Evolutionary conservation across 2,797 vertebrate genomes (phyloP).

Genomic region (Pangasius larnaudii): DNA sequence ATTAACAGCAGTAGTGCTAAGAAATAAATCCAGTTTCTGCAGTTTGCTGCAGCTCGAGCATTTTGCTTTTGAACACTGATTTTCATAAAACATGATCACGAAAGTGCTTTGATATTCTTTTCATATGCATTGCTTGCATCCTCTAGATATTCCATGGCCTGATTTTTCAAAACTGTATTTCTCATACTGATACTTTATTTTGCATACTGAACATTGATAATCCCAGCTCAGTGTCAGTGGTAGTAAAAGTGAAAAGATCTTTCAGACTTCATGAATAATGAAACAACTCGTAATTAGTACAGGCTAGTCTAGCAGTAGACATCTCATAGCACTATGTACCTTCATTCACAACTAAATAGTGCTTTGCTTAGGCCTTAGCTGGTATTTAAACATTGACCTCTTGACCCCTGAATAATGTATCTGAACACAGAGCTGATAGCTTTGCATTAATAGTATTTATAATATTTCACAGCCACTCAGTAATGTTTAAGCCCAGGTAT

Average conservation of each 20-base stretch:
- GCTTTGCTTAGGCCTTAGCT: neutral
- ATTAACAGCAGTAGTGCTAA: constrained; percentile 6
- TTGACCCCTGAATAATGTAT: neutral
- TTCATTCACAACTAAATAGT: neutral
- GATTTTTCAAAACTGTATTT: neutral
- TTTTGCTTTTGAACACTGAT: constrained; percentile 11
- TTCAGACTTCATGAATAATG: neutral
- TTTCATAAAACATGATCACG: neutral
- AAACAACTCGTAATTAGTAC: neutral
- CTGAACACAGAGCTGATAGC: neutral
- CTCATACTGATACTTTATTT: neutral
- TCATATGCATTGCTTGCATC: neutral
- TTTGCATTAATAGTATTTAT: neutral
- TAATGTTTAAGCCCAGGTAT: neutral
- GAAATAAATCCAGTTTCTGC: constrained; percentile 20
- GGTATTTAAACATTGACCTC: neutral
- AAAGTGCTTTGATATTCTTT: neutral
- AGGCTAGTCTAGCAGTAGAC: neutral
- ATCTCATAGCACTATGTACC: neutral
- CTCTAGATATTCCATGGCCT: neutral
- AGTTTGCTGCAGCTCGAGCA: neutral
- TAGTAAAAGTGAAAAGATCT: neutral
- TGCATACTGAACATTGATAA: neutral
- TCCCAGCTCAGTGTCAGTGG: neutral
- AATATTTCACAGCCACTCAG: neutral